A percentile compares a stretch with the other conserved stretches of the same genome.
phyloP scores from a whole-genome alignment of 2,113 vertebrate species.

The Grus americana region DNA sequence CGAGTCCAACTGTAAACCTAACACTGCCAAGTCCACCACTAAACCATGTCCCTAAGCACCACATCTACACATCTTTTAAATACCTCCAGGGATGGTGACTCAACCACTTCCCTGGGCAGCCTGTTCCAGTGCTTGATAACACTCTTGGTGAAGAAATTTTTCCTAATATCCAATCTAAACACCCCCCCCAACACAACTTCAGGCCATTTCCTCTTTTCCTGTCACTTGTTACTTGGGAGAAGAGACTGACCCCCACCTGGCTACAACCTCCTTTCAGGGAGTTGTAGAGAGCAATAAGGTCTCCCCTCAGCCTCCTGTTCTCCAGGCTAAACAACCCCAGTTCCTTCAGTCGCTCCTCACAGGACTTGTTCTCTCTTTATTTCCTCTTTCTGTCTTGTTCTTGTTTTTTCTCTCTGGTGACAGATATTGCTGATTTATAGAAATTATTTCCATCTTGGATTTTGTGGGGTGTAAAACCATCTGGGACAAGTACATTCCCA shows the following conservation, averaged over 20 bases:
- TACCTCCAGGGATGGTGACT: background rate
- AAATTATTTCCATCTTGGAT: background rate
- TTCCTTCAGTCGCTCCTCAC: background rate
- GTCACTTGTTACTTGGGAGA: no score
- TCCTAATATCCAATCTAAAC: background rate
- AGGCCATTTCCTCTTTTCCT: no score
- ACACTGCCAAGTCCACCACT: background rate
- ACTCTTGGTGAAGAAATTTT: background rate
- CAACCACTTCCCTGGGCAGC: background rate
- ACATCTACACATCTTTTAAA: background rate
- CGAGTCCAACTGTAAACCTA: accelerated
- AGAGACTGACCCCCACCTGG: no score
- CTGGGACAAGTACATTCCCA: background rate
- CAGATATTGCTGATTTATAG: background rate
- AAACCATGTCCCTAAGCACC: background rate
- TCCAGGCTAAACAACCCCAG: background rate
- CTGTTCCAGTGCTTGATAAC: background rate
- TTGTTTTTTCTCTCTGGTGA: background rate
- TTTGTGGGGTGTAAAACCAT: background rate
- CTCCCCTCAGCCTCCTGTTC: background rate
- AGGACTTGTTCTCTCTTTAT: background rate
- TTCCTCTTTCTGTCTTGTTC: background rate
- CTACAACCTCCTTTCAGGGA: background rate
- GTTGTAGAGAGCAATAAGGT: accelerated
- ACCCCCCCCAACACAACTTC: no score